Evolutionary conservation across 2,113 vertebrate species (phyloP).

Genomic region (Grallaria varia): DNA sequence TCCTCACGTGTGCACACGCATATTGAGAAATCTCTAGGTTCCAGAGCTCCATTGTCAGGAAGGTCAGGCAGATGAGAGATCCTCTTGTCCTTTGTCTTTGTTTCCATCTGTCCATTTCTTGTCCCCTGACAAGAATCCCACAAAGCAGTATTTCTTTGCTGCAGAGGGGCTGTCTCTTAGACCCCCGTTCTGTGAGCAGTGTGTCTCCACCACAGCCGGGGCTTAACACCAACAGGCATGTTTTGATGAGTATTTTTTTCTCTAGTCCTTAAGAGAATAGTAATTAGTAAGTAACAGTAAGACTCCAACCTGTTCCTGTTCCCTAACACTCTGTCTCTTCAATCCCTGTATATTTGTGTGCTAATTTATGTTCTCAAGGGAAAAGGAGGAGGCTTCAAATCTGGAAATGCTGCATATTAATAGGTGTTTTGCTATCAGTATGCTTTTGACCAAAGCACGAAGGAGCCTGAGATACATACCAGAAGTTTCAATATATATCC

Average conservation of each 20-base stretch:
- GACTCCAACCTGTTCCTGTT: background rate
- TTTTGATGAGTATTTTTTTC: background rate
- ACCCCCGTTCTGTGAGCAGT: background rate
- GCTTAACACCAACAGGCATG: fast-evolving
- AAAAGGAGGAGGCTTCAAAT: background rate
- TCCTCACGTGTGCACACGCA: fast-evolving
- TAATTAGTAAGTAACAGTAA: background rate
- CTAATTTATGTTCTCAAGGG: background rate
- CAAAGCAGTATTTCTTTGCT: background rate
- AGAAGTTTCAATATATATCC: background rate
- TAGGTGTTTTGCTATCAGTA: background rate
- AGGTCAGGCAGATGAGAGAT: background rate
- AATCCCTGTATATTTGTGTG: background rate
- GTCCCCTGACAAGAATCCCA: background rate
- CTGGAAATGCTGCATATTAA: background rate
- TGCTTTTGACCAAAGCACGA: background rate
- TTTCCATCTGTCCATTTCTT: background rate
- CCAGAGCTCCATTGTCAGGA: background rate
- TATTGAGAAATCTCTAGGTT: background rate
- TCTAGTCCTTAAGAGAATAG: background rate
- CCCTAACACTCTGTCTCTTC: too few species aligned
- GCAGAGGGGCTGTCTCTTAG: background rate
- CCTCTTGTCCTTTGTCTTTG: background rate
- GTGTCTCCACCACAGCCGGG: background rate
- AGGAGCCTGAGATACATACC: background rate